These are phyloP conservation scores for Barnardius zonarius DNA, from an alignment of 2,113 vertebrate species.

Conservation along the genomic window DNA sequence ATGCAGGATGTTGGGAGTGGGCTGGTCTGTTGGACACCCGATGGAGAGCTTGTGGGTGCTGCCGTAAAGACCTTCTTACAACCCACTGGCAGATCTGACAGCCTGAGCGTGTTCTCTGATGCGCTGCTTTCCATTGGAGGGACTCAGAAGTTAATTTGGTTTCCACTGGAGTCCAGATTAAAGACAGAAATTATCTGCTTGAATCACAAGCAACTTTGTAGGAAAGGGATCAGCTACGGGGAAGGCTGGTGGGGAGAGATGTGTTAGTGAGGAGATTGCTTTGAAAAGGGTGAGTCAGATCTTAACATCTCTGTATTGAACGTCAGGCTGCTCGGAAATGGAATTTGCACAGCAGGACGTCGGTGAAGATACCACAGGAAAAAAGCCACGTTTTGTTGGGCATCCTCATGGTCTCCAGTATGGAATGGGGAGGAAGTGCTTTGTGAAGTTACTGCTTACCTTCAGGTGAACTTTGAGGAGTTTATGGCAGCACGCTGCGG, in stretches of 20 bases:
- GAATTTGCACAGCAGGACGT: not conserved
- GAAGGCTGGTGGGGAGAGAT: slow-evolving; percentile 28
- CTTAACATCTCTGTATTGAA: slow-evolving; percentile 41
- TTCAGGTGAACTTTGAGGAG: not conserved
- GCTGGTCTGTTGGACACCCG: not conserved
- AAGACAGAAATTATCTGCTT: slow-evolving; percentile 44
- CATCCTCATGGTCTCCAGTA: not conserved
- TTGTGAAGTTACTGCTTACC: not conserved
- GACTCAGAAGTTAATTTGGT: slow-evolving; percentile 31
- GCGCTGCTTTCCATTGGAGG: not conserved
- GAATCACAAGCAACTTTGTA: slow-evolving; percentile 37
- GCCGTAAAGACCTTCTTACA: not conserved
- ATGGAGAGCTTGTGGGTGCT: not conserved
- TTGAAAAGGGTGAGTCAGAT: slow-evolving; percentile 11
- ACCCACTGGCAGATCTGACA: rapidly evolving
- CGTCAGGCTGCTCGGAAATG: slow-evolving; percentile 31
- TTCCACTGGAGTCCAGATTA: slow-evolving; percentile 47
- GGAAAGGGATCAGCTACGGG: slow-evolving; percentile 2
- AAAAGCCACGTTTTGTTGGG: not conserved
- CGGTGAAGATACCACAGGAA: not conserved
- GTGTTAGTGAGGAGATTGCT: slow-evolving; percentile 25
- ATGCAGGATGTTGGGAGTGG: not conserved
- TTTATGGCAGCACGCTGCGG: not conserved
- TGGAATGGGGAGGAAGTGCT: not conserved
- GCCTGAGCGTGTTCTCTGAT: rapidly evolving